phyloP scores from a whole-genome alignment of 2,797 vertebrate species.

The Halcyon chelicuti region DNA sequence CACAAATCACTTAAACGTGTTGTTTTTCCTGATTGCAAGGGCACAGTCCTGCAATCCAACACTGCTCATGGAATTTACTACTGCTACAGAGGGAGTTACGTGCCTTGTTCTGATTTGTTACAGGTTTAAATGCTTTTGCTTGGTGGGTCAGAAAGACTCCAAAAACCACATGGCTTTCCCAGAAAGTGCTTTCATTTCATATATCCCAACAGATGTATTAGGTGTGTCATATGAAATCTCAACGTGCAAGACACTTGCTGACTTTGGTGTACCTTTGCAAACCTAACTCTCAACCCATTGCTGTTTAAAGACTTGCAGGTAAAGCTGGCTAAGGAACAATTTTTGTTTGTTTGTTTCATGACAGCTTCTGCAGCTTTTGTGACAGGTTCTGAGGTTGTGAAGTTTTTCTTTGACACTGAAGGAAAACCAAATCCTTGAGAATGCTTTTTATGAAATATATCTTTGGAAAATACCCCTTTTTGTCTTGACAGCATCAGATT shows the following conservation, averaged over 20 bases:
- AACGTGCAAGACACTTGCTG: background rate
- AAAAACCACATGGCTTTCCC: background rate
- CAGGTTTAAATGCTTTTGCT: background rate
- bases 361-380: background rate
- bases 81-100: background rate
- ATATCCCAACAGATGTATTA: background rate
- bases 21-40: background rate
- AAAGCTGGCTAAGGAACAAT: background rate
- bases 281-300: background rate
- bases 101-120: background rate
- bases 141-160: background rate
- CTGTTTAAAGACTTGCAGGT: background rate
- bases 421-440: background rate
- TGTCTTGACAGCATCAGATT: background rate
- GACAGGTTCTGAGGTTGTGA: background rate
- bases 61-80: background rate
- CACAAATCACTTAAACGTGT: background rate
- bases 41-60: background rate
- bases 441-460: background rate
- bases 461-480: background rate
- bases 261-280: background rate
- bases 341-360: background rate
- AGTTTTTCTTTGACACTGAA: background rate
- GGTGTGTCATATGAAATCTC: background rate
- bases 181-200: background rate